A percentile compares a stretch with the other conserved stretches of the same genome.
phyloP scores from a whole-genome alignment of 2,888 invertebrate species.

The Tetanocera ferruginea region DNA sequence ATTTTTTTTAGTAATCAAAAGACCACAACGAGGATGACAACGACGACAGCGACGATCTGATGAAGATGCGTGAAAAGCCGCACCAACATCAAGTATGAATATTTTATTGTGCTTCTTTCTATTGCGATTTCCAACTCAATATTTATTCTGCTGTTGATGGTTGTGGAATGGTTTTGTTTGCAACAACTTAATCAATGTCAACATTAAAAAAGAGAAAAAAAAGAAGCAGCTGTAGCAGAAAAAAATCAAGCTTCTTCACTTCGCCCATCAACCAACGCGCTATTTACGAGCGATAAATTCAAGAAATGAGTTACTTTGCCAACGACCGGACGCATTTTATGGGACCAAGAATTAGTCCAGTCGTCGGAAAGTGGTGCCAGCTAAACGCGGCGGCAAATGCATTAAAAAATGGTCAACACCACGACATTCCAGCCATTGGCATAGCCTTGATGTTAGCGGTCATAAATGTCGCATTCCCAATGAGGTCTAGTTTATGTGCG shows the following conservation, averaged over 20 bases:
- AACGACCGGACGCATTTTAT: background rate
- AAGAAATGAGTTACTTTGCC: conserved; percentile 37
- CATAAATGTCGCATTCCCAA: conserved; percentile 18
- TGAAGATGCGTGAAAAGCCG: too few relatives aligned
- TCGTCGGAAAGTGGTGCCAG: background rate
- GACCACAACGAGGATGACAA: background rate
- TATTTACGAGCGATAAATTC: conserved; percentile 44
- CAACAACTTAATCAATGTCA: conserved; percentile 8
- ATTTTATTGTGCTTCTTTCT: too few relatives aligned
- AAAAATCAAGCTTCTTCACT: background rate
- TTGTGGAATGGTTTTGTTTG: background rate
- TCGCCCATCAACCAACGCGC: background rate
- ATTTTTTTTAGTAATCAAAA: background rate
- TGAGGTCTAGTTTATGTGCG: conserved; percentile 20
- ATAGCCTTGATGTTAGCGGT: background rate
- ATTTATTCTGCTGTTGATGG: background rate
- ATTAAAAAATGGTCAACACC: background rate
- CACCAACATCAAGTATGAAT: too few relatives aligned
- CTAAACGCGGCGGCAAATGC: background rate
- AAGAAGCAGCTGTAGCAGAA: background rate
- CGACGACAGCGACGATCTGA: too few relatives aligned
- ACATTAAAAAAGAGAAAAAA: background rate
- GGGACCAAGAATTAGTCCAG: background rate
- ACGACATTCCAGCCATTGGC: background rate
- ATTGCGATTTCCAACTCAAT: too few relatives aligned